phyloP scores from a whole-genome alignment of 2,888 invertebrate genomes.

The Dermolepida albohirtum region DNA sequence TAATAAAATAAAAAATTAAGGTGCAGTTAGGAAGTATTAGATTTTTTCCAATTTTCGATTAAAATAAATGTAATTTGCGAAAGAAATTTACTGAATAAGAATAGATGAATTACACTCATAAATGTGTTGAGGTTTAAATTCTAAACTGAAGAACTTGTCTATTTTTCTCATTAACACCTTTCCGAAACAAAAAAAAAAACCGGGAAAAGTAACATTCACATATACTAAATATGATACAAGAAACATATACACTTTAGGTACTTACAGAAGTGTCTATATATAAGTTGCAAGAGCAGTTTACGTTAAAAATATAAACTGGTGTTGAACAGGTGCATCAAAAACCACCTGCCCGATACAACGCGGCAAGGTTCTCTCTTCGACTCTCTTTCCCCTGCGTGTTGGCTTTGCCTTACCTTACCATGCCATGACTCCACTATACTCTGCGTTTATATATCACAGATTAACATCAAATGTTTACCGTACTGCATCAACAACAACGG shows the following conservation, averaged over 20 bases:
- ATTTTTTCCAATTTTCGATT: too few relatives aligned
- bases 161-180: too few relatives aligned
- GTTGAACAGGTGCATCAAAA: constrained; percentile 54
- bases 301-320: constrained; percentile 56
- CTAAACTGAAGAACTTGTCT: too few relatives aligned
- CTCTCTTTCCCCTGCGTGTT: constrained; percentile 11
- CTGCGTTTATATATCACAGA: constrained; percentile 25
- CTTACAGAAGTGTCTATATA: constrained; percentile 33
- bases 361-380: constrained; percentile 52
- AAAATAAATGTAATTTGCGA: too few relatives aligned
- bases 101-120: too few relatives aligned
- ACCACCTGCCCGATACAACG: constrained; percentile 58
- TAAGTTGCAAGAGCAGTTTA: constrained; percentile 54
- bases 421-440: constrained; percentile 1
- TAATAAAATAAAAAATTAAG: too few relatives aligned
- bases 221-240: not conserved
- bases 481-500: not conserved
- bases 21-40: too few relatives aligned
- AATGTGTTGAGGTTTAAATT: too few relatives aligned
- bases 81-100: too few relatives aligned
- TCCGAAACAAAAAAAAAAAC: not conserved
- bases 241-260: not conserved
- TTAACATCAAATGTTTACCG: constrained; percentile 39
- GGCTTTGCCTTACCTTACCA: not conserved
- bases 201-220: too few relatives aligned